Evolutionary conservation across 2,888 invertebrate species (phyloP), one percentile per base, ranked within the genome.

Genomic region (Chrysotoxum bicinctum): DNA sequence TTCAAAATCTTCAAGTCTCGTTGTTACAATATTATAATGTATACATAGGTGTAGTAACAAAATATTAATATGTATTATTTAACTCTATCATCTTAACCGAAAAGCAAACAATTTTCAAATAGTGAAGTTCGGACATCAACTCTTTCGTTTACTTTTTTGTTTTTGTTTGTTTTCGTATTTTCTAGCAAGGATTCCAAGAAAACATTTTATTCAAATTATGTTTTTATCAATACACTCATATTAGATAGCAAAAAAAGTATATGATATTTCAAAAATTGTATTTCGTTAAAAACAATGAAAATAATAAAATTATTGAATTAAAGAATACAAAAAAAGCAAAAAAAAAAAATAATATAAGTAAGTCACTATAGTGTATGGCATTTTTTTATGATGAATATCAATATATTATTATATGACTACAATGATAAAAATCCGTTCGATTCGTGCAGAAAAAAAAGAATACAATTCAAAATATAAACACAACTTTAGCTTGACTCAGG

Each of bases 401-500:
- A 70, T 52, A 74, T 54, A n/a, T 26, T 26, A 26, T 43, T 8
- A 37, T 48, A 80, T 83, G 85, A 81, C 85, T 85, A 85, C 52
- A 81, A 81, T 73, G 62, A 81, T 37, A 73, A 73, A 79, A 73
- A 77, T 85, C 73, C 58, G 54, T 72, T 76, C 52, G 58, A 80
- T 50, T 66, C 66, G 70, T 66, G 30, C 58, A 58, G 21, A 35
- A n/a, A n/a, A 16, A 16, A 43, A 54, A 30, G 21, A 58, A 58
- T 69, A 52, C 2, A 56, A 21, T 19, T 50, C 48, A 62, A 69
- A 19, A 64, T 12, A 26, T 12, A 45, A 32, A 75, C 32, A 45
- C 64, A 48, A 21, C 21, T 77, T 80, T 82, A 90, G 76, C 88
- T 89, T 0, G 89, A 89, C 79, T 91, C 91, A 0, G 92, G 90